Conservation (phyloP, 2,888 invertebrate genomes). For the Taphrorychus bicolor region DNA sequence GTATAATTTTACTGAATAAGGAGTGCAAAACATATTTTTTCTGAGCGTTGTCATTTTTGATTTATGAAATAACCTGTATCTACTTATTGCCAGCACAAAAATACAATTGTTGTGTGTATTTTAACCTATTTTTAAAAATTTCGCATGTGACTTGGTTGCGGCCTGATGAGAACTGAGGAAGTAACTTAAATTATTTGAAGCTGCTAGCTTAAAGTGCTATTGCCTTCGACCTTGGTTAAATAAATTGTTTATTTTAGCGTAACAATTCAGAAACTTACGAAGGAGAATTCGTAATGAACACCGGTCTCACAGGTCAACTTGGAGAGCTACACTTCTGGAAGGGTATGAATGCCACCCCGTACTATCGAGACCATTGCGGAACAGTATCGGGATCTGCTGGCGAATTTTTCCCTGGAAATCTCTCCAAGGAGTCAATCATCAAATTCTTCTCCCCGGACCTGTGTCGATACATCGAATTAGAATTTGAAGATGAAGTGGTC, state of each 20-base stretch:
- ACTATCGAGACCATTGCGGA: conserved; percentile 65
- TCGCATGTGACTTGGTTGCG: too few species aligned
- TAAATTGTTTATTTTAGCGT: conserved; percentile 67
- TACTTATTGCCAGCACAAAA: too few species aligned
- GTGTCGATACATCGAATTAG: conserved; percentile 72
- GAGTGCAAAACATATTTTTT: too few species aligned
- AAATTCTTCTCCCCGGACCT: conserved; percentile 72
- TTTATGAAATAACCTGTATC: too few species aligned
- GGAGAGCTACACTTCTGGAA: conserved; percentile 80
- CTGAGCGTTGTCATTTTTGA: too few species aligned
- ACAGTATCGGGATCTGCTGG: conserved; percentile 77
- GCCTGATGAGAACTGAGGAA: too few species aligned
- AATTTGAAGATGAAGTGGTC: conserved; percentile 66
- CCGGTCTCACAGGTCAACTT: conserved; percentile 70
- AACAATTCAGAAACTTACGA: conserved; percentile 78
- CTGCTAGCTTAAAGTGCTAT: too few species aligned
- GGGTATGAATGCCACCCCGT: conserved; percentile 64
- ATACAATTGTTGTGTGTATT: too few species aligned
- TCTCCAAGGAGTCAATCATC: conserved; percentile 67
- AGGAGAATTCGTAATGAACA: conserved; percentile 79
- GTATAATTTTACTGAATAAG: too few species aligned
- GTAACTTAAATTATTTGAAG: too few species aligned
- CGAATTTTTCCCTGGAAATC: conserved; percentile 73
- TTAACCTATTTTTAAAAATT: too few species aligned
- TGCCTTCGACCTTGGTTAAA: too few species aligned